Evolutionary conservation across 1,140 invertebrate genomes (phyloP).

Genomic region (Sycophila sp.): DNA sequence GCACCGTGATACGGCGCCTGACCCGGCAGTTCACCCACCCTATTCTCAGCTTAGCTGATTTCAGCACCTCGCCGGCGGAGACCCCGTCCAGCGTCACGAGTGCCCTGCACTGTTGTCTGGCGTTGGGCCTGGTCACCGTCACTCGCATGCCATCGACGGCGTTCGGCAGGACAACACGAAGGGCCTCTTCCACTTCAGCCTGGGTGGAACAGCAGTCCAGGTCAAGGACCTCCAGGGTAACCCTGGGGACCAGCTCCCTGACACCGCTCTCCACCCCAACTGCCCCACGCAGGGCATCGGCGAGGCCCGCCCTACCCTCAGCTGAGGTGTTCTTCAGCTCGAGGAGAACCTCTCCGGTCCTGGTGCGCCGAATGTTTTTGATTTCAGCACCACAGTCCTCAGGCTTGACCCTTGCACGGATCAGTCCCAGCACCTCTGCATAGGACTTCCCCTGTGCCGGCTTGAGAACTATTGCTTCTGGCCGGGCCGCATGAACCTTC

Average conservation of each 20-base stretch:
- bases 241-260: no score
- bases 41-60: constrained; percentile 16
- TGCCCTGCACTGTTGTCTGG: background rate
- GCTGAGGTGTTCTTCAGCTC: background rate
- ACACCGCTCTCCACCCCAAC: no score
- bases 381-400: no score
- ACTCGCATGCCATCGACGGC: background rate
- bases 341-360: constrained; percentile 10
- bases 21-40: constrained; percentile 39
- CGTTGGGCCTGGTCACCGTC: background rate
- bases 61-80: background rate
- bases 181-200: background rate
- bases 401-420: constrained; percentile 9
- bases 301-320: no score
- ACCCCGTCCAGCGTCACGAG: background rate
- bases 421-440: background rate
- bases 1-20: background rate
- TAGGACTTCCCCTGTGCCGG: no score
- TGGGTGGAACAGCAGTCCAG: background rate
- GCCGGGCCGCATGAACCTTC: background rate
- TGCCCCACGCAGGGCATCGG: no score
- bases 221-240: constrained; percentile 18
- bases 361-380: no score
- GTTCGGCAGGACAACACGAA: background rate
- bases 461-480: no score